Percentiles rank a stretch among this genome's conserved stretches.
phyloP scores from a whole-genome alignment of 2,797 vertebrate genomes.

The Onychomys torridus region DNA sequence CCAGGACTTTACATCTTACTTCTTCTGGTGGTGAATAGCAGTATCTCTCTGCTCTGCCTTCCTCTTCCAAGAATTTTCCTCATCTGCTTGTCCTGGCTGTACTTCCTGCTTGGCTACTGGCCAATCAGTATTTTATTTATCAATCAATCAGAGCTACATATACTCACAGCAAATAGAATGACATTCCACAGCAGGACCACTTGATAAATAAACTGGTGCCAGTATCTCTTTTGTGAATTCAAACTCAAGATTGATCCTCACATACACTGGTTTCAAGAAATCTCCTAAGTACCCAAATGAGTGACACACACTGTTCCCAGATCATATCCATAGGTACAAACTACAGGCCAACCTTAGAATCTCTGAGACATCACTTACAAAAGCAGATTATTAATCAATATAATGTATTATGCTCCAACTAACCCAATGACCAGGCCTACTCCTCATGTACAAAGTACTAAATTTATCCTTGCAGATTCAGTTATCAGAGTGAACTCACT shows the following conservation, averaged over 20 bases:
- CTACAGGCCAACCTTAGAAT: neutral
- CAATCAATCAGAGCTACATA: no score
- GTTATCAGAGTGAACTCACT: no score
- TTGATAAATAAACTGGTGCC: neutral
- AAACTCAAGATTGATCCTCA: neutral
- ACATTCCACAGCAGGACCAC: neutral
- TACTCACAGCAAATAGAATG: no score
- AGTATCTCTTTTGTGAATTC: neutral
- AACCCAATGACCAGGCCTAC: neutral
- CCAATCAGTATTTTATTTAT: no score
- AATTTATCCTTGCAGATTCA: neutral
- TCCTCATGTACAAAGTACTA: neutral
- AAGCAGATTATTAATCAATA: neutral
- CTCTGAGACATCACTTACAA: neutral
- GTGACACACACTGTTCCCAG: neutral
- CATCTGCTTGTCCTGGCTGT: no score
- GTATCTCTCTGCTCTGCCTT: no score
- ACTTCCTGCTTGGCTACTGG: no score
- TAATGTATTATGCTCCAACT: neutral
- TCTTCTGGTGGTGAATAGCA: no score
- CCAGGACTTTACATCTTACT: no score
- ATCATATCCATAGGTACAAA: neutral
- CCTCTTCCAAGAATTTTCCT: no score
- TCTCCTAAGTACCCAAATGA: neutral
- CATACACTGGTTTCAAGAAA: neutral